A percentile compares a stretch with the other conserved stretches of the same genome.
These are phyloP conservation scores for Callyntrura sp. DNA, from an alignment of 2,888 invertebrate species.

Conservation along the genomic window DNA sequence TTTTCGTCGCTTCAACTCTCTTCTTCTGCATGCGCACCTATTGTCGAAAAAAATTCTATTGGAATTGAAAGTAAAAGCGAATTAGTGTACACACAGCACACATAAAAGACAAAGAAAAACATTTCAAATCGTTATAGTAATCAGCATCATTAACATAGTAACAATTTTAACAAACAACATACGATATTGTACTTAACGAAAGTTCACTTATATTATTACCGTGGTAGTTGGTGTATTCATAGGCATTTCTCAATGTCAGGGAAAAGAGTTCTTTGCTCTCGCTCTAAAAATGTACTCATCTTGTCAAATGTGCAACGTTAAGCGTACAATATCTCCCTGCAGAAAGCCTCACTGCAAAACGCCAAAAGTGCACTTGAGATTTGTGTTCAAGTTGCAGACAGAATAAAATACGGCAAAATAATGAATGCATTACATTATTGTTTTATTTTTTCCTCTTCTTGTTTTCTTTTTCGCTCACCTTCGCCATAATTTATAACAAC, in stretches of 20 bases:
- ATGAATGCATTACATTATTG: constrained; percentile 57
- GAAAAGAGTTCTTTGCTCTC: constrained; percentile 36
- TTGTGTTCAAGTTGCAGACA: constrained; percentile 19
- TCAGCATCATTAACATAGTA: constrained; percentile 20
- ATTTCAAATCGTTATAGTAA: too few species aligned
- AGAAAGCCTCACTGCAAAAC: too few species aligned
- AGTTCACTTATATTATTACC: too few species aligned
- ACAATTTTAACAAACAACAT: neutral
- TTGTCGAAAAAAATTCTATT: too few species aligned
- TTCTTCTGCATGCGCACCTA: too few species aligned
- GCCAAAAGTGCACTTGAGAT: neutral
- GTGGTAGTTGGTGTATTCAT: too few species aligned
- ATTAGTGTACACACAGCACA: constrained; percentile 1
- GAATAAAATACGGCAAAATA: constrained; percentile 46
- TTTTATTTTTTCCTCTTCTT: constrained; percentile 23
- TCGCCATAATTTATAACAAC: constrained; percentile 8
- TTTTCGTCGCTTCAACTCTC: neutral
- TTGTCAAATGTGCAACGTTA: neutral
- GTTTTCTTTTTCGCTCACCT: neutral
- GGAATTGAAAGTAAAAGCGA: constrained; percentile 36
- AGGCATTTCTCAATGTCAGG: constrained; percentile 26
- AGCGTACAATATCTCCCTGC: too few species aligned
- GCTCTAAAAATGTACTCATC: neutral
- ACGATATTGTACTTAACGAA: too few species aligned
- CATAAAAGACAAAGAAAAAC: neutral